Conservation (phyloP, 2,888 invertebrate genomes). For the Volucella inanis region DNA sequence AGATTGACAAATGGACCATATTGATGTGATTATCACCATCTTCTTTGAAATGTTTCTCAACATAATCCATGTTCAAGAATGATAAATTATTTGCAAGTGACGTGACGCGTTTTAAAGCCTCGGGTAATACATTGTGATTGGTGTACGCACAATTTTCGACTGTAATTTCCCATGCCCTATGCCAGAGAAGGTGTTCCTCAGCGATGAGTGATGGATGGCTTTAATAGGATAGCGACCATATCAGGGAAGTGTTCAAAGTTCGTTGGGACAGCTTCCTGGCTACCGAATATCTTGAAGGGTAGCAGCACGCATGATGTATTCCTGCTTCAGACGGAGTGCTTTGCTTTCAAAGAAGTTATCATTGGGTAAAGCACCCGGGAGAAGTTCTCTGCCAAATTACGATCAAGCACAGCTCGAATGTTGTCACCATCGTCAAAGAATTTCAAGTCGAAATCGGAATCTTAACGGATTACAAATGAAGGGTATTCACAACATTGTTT, state of each 20-base stretch:
- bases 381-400: slow-evolving; percentile 99
- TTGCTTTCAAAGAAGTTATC: slow-evolving; percentile 99
- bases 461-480: slow-evolving; percentile 99
- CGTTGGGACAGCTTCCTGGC: slow-evolving; percentile 91
- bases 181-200: slow-evolving; percentile 95
- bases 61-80: too few relatives aligned
- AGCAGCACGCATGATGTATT: slow-evolving; percentile 99
- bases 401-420: slow-evolving; percentile 98
- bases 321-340: slow-evolving; percentile 98
- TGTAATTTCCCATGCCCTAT: slow-evolving; percentile 96
- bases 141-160: slow-evolving; percentile 97
- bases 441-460: slow-evolving; percentile 97
- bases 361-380: slow-evolving; percentile 98
- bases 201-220: slow-evolving; percentile 99
- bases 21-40: too few relatives aligned
- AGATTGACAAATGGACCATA: too few relatives aligned
- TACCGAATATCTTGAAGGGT: slow-evolving; percentile 96
- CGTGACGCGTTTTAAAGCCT: slow-evolving; percentile 97
- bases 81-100: slow-evolving; percentile 98
- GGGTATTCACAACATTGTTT: slow-evolving; percentile 98
- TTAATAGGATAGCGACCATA: slow-evolving; percentile 98
- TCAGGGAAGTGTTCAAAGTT: slow-evolving; percentile 95
- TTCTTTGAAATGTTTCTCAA: too few relatives aligned
- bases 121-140: slow-evolving; percentile 99
- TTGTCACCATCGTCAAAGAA: slow-evolving; percentile 99